phyloP scores from a whole-genome alignment of 2,888 invertebrate genomes.

The Aricia artaxerxes region DNA sequence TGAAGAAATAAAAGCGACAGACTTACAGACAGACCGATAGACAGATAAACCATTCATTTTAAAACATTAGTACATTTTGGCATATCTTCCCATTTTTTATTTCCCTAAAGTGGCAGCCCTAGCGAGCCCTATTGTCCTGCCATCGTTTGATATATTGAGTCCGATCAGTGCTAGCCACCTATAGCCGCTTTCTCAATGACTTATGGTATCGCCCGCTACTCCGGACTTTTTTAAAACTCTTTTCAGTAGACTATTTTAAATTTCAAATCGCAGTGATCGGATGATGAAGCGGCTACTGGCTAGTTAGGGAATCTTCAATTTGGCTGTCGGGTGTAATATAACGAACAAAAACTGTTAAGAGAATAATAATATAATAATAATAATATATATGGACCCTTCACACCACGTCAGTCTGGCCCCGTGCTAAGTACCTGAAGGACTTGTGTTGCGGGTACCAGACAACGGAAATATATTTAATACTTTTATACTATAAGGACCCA shows the following conservation, averaged over 20 bases:
- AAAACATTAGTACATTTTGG: neutral
- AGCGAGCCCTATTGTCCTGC: slow-evolving; percentile 44
- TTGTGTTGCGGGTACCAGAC: too few species aligned
- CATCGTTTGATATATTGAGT: slow-evolving; percentile 46
- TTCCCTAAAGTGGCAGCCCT: slow-evolving; percentile 36
- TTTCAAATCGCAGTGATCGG: neutral
- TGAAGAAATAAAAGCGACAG: too few species aligned
- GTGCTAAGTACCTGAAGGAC: too few species aligned
- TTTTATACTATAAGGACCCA: too few species aligned
- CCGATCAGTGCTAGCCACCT: slow-evolving; percentile 42
- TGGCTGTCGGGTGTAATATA: neutral
- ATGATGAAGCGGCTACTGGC: slow-evolving; percentile 2
- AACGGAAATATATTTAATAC: too few species aligned
- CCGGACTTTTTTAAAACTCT: slow-evolving; percentile 35
- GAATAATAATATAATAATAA: too few species aligned
- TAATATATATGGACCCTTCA: too few species aligned
- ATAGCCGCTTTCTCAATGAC: slow-evolving; percentile 43
- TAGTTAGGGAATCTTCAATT: neutral
- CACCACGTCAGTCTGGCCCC: too few species aligned
- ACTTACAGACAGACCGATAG: too few species aligned
- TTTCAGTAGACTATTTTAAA: slow-evolving; percentile 29
- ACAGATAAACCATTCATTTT: neutral
- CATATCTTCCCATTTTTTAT: neutral
- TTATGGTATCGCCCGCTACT: slow-evolving; percentile 41
- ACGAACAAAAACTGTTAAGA: too few species aligned